Evolutionary conservation across 2,113 vertebrate species (phyloP).

Genomic region (Varanus komodoensis): DNA sequence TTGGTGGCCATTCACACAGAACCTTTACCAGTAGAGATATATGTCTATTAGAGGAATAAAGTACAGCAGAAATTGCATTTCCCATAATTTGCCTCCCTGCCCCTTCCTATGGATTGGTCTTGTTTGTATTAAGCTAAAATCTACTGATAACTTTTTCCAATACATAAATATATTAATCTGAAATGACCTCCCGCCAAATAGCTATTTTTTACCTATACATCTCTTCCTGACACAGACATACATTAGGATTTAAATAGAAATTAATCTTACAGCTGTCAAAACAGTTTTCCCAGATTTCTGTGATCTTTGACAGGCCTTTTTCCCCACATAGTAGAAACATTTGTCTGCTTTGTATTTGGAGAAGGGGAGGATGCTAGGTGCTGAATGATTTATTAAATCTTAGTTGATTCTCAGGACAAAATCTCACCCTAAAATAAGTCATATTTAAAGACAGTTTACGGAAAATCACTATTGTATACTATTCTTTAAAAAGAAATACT

Average conservation of each 20-base stretch:
- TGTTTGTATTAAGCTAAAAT: neutral
- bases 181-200: neutral
- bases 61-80: neutral
- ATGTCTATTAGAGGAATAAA: neutral
- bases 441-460: neutral
- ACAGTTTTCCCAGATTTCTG: conserved; percentile 9
- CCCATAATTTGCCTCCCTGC: neutral
- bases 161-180: neutral
- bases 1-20: neutral
- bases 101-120: neutral
- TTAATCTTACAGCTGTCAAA: conserved; percentile 31
- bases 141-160: neutral
- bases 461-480: neutral
- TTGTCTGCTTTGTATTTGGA: neutral
- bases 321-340: conserved; percentile 10
- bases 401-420: neutral
- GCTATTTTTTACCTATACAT: neutral
- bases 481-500: neutral
- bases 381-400: conserved; percentile 2
- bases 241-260: neutral
- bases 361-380: neutral
- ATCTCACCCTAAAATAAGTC: neutral
- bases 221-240: neutral
- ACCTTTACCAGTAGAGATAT: neutral
- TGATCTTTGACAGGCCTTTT: conserved; percentile 16